Conservation (phyloP, 2,888 invertebrate genomes). For the Notodonta dromedarius region DNA sequence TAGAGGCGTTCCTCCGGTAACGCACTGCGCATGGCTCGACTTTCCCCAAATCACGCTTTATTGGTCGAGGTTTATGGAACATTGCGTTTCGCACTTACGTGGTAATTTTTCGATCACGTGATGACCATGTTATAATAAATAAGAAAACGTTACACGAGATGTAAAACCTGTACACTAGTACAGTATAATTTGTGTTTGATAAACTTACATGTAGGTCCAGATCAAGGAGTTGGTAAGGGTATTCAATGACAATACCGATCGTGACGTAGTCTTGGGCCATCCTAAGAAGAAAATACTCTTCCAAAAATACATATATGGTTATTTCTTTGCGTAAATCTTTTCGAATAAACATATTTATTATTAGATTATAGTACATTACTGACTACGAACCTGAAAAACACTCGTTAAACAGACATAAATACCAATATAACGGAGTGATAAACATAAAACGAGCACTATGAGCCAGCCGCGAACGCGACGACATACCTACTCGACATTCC, state of each 20-base stretch:
- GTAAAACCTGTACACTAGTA: no score
- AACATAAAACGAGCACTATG: neutral
- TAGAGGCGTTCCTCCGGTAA: conserved; percentile 30
- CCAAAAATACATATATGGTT: no score
- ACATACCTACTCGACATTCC: conserved; percentile 62
- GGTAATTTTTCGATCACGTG: conserved; percentile 33
- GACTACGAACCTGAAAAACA: neutral
- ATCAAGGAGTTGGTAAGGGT: no score
- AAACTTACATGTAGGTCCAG: no score
- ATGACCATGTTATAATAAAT: neutral
- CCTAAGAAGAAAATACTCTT: no score
- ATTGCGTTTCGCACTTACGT: conserved; percentile 32
- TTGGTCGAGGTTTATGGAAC: conserved; percentile 35
- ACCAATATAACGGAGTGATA: conserved; percentile 1
- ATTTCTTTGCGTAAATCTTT: no score
- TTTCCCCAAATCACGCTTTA: conserved; percentile 42
- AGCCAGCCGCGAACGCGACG: neutral
- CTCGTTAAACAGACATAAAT: neutral
- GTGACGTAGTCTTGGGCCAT: no score
- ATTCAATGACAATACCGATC: no score
- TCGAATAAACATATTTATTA: no score
- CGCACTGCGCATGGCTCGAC: conserved; percentile 26
- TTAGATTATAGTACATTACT: no score
- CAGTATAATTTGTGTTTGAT: no score
- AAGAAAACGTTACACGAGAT: neutral